Base-by-base conservation (phyloP, 2,888 invertebrate genomes). In the Dexiosoma caninum region DNA sequence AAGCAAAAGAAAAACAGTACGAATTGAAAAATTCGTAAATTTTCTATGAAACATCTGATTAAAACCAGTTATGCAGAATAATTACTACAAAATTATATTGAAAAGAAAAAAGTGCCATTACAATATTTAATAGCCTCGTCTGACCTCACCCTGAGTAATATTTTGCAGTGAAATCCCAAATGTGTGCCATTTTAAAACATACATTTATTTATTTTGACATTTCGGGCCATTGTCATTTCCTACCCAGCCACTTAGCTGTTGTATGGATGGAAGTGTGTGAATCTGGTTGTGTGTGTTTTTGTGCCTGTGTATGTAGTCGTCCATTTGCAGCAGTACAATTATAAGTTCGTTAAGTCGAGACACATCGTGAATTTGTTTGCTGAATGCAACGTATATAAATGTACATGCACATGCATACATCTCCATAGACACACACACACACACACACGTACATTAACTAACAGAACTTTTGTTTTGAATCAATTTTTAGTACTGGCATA, bases 151-250 rank as follows among this genome's bases (percentile, higher is more conserved):
- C 6, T 27, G n/a, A n/a, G 37, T 70, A 49, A 32, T 27, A 49
- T 35, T 59, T 12, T 49, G 46, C 14, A 42, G 32, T 4, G 35
- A 51, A 37, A 53, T 76, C 44, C 60, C 69, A 60, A 76, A 69
- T 46, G 62, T 42, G 21, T 69, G 60, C 37, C 35, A 69, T 44
- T 69, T 60, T 69, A 60, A 76, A n/a, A n/a, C n/a, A n/a, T 35
- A 42, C 37, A 76, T 76, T 76, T 76, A 76, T 69, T 76, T 69
- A 60, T 76, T 69, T 60, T 62, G 60, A 76, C 76, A 69, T 76
- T 69, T 76, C 53, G 69, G 76, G 67, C 60, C 53, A 76, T 69
- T 76, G 69, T 76, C 76, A 69, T 69, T 55, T 69, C 53, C 40
- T 62, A 4, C 53, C n/a, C 46, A 35, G 40, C 76, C 46, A 55